Evolutionary conservation across 1,140 invertebrate genomes (phyloP).

Genomic region (Bombus impatiens): DNA sequence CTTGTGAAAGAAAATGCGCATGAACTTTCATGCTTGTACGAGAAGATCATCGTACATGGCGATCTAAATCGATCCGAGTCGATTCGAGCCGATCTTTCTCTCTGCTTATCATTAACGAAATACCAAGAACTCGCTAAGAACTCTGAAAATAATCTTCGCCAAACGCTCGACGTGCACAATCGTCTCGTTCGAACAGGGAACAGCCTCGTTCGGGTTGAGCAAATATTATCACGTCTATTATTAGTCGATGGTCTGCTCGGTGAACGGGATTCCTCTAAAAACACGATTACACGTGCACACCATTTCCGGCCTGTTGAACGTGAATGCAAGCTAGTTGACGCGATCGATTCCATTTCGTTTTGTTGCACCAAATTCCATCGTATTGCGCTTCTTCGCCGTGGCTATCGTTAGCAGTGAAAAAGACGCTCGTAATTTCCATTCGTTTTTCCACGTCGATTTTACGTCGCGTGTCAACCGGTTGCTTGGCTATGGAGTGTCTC

Average conservation of each 20-base stretch:
- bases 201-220: slow-evolving; percentile 7
- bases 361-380: neutral
- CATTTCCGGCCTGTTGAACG: slow-evolving; percentile 40
- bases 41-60: too few species aligned
- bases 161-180: neutral
- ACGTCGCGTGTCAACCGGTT: neutral
- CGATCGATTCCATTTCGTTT: neutral
- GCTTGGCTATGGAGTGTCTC: neutral
- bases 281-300: slow-evolving; percentile 49
- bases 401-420: neutral
- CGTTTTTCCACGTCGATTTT: neutral
- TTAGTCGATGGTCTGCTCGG: slow-evolving; percentile 34
- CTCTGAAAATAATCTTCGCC: slow-evolving; percentile 32
- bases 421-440: neutral
- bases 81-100: neutral
- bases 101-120: neutral
- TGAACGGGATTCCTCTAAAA: slow-evolving; percentile 48
- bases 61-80: neutral
- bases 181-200: neutral
- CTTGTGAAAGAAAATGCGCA: too few species aligned
- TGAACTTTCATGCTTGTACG: too few species aligned
- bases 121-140: neutral
- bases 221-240: slow-evolving; percentile 56
- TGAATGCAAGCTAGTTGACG: slow-evolving; percentile 6
- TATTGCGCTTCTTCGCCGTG: neutral